Conservation (phyloP, 2,113 vertebrate species). For the Cyprinodon variegatus region DNA sequence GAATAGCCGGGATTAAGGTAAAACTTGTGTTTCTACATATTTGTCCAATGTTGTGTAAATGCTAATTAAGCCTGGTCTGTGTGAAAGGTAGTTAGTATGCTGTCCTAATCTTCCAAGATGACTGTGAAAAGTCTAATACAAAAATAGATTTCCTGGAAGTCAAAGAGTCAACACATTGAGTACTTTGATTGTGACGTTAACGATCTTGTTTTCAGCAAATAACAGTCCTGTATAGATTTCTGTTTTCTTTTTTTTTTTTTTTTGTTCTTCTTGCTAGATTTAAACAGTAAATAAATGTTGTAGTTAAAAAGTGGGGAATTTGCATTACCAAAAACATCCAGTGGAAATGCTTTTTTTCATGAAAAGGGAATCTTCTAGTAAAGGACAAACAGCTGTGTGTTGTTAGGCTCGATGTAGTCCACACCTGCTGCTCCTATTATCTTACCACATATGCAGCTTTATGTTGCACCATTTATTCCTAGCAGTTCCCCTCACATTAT, state of each 20-base stretch:
- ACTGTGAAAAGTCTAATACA: not conserved
- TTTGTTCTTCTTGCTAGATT: not conserved
- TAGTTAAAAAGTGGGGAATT: not conserved
- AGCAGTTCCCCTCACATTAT: not conserved
- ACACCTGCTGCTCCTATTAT: constrained; percentile 19
- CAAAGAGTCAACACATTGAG: not conserved
- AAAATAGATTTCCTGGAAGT: constrained; percentile 3
- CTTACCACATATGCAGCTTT: constrained; percentile 1
- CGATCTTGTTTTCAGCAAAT: not conserved
- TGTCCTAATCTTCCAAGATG: not conserved
- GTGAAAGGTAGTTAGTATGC: not conserved
- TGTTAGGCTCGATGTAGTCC: constrained; percentile 22
- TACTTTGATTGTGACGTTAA: not conserved
- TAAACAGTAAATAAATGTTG: not conserved
- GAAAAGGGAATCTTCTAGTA: constrained; percentile 43
- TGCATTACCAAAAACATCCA: not conserved
- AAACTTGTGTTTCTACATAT: too few relatives aligned
- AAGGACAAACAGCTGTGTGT: constrained; percentile 39
- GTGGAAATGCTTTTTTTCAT: not conserved
- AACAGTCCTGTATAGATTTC: not conserved
- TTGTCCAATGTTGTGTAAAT: not conserved
- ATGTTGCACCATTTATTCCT: not conserved
- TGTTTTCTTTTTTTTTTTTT: not conserved
- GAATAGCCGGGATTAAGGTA: too few relatives aligned
- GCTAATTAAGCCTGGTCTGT: not conserved